Evolutionary conservation across 2,888 invertebrate species (phyloP), one percentile per base, ranked within the genome.

Genomic region (Epistrophe grossulariae): DNA sequence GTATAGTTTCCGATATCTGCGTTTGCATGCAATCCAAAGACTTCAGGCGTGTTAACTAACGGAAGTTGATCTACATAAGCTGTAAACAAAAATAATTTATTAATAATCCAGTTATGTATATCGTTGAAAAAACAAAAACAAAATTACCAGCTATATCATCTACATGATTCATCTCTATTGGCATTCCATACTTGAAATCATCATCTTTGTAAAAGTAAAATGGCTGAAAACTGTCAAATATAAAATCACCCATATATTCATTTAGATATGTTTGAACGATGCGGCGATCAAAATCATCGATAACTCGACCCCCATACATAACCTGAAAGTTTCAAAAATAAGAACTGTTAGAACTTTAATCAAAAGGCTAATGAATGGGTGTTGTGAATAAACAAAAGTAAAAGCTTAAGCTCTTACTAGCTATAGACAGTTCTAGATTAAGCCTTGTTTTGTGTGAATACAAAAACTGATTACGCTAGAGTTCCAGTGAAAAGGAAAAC

Each of bases 1-100:
- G 97, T 97, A 93, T 98, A 98, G 93, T 98, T 98, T 9, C 97
- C 97, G 91, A 98, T 98, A 94, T 98, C 98, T 0, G 98, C 98
- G 93, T 98, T 98, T n/a, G 97, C 96, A 93, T 98, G 98, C 68
- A 98, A 93, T 10, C 98, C 98, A 93, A 98, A 98, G 76, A 98
- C 97, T 91, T 97, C 97, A 3, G 98, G 98, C 13, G 96, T 96
- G 92, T 98, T 98, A 24, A 95, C 95, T 81, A 98, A 92, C 0
- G 98, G 98, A 52, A 98, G 93, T 62, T 94, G 94, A 91, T 98
- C 97, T 90, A 98, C 96, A 91, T 94, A 95, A 57, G 94, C 97
- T 97, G 91, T 59, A 79, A 88, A 84, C 15, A 88, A 85, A 48
- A 88, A 88, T 84, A 43, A 19, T 24, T 52, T 0, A 28, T 8